phyloP scores from a whole-genome alignment of 2,113 vertebrate species.

The Amblyornis subalaris region DNA sequence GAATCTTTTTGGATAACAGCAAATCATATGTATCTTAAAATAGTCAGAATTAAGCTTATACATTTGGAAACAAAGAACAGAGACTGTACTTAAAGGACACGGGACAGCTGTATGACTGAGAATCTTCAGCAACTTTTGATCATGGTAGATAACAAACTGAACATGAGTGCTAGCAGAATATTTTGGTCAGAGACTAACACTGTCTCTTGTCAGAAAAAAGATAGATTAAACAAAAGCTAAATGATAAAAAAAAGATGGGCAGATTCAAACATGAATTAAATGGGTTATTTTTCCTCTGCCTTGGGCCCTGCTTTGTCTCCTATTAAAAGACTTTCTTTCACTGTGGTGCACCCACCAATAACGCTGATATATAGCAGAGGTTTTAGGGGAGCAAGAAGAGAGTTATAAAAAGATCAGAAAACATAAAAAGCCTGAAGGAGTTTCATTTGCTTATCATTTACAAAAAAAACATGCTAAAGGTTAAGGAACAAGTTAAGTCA shows the following conservation, averaged over 20 bases:
- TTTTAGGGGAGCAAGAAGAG: neutral
- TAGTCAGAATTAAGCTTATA: neutral
- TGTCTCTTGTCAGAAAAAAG: neutral
- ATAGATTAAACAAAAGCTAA: neutral
- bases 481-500: neutral
- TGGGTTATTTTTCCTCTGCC: neutral
- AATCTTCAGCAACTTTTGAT: neutral
- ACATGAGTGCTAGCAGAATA: neutral
- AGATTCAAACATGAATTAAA: neutral
- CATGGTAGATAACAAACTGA: neutral
- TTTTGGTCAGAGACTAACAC: neutral
- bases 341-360: neutral
- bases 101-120: neutral
- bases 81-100: neutral
- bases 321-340: neutral
- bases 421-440: neutral
- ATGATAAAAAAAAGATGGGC: neutral
- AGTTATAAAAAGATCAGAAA: neutral
- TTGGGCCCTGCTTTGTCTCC: neutral
- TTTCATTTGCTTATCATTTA: neutral
- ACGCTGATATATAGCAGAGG: neutral
- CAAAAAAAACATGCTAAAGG: neutral
- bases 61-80: neutral
- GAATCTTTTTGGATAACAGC: neutral
- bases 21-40: neutral